phyloP scores from a whole-genome alignment of 1,140 invertebrate genomes.

The Lepidotrigona ventralis region DNA sequence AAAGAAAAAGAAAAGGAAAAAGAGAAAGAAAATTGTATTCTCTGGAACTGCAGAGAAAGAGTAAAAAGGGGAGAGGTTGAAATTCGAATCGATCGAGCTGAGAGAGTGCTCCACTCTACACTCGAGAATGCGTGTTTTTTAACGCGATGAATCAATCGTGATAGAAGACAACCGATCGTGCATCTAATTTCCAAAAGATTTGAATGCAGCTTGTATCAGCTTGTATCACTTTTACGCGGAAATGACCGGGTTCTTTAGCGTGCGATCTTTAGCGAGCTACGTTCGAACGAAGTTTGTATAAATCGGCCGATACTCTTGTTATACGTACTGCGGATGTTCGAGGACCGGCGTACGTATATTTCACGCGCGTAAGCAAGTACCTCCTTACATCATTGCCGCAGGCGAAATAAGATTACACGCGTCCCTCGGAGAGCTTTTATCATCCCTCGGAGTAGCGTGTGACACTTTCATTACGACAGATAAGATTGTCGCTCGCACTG shows the following conservation, averaged over 20 bases:
- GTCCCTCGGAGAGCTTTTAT: background rate
- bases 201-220: background rate
- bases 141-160: background rate
- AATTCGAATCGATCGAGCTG: background rate
- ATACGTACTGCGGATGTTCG: conserved; percentile 7
- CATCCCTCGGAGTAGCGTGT: background rate
- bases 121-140: background rate
- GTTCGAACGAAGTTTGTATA: conserved; percentile 19
- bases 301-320: conserved; percentile 54
- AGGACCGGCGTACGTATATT: background rate
- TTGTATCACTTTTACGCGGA: conserved; percentile 32
- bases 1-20: background rate
- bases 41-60: background rate
- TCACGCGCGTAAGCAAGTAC: background rate
- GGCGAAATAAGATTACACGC: background rate
- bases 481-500: background rate
- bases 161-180: background rate
- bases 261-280: too few relatives aligned
- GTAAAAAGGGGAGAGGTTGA: background rate
- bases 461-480: background rate
- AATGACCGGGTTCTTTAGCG: conserved; percentile 19
- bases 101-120: background rate
- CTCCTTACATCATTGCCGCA: background rate
- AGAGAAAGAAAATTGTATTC: background rate
- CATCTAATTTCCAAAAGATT: conserved; percentile 30